phyloP scores from a whole-genome alignment of 2,888 invertebrate genomes.

The Eupeodes latifasciatus region DNA sequence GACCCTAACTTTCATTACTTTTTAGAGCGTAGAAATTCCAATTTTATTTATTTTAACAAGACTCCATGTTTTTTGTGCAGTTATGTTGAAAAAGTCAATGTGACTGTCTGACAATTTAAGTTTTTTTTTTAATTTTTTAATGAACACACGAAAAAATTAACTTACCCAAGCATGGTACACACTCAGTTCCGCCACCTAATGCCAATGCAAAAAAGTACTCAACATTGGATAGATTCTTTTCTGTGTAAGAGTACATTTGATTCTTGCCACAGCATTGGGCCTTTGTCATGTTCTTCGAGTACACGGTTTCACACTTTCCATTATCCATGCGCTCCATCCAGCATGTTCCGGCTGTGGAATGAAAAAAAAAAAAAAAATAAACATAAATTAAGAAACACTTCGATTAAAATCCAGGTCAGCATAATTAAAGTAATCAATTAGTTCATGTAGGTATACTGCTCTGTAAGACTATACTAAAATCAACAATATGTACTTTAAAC shows the following conservation, averaged over 20 bases:
- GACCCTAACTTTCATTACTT: no score
- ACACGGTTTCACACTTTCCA: conserved; percentile 92
- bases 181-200: conserved; percentile 83
- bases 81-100: no score
- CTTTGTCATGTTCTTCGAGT: conserved; percentile 89
- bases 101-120: no score
- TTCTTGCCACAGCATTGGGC: conserved; percentile 90
- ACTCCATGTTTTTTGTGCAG: no score
- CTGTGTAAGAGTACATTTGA: conserved; percentile 83
- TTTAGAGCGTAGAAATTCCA: no score
- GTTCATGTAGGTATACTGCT: conserved; percentile 23
- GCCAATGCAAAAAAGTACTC: conserved; percentile 84
- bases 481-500: neutral
- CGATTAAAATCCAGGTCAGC: conserved; percentile 70
- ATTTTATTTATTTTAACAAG: no score
- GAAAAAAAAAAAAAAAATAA: conserved; percentile 63
- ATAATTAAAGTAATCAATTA: conserved; percentile 76
- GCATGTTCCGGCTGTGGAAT: conserved; percentile 90
- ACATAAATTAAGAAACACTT: conserved; percentile 45
- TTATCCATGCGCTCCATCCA: conserved; percentile 93
- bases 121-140: no score
- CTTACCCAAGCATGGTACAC: conserved; percentile 83
- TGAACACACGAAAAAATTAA: neutral
- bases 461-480: no score
- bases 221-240: conserved; percentile 83